Base-by-base conservation (phyloP, 2,888 invertebrate species). In the Zele albiditarsus region DNA sequence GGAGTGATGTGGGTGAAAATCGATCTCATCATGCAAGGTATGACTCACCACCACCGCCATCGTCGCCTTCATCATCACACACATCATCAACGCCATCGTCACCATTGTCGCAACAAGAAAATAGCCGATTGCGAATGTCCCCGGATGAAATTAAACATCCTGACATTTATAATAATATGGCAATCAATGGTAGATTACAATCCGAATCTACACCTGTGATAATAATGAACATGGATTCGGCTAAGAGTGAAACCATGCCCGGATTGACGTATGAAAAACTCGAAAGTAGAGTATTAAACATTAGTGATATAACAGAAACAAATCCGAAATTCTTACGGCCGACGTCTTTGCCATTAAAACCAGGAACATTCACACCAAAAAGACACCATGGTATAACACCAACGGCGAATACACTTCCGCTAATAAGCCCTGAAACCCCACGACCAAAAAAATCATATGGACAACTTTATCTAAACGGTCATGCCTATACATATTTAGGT, bases 361-460 rank as follows among this genome's bases (percentile, higher is more conserved):
- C 96, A 1, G 96, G 95, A 3, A 94, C 95, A 14, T 95, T 95
- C 80, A 94, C 94, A 5, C 93, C 95, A 10, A 96, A 96, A 88
- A 93, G 94, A 74, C 95, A 95, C 87, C 95, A 95, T 84, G 95
- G 95, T 0, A 93, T 95, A 65, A 95, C 95, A 0, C 95, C 95
- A 0, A 95, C 94, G 73, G 94, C 94, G 66, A 95, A 95, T 84
- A 96, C 96, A 69, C 91, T 95, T 90, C 94, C 96, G 12, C 90
- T 97, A 70, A 95, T 97, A 67, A 97, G 96, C 77, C 97, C 97
- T 0, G 97, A 97, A 89, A 97, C 97, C 0, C 97, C 97, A 12
- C 91, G 97, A 20, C 96, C 96, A 0, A 95, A 95, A 57, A 97
- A 97, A 88, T 95, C 96, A 38, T 97, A 96, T 86, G 95, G 96